Percentiles rank a stretch among this genome's conserved stretches.
Conservation (phyloP, 1,140 invertebrate genomes). For the Drosophila sproati region DNA sequence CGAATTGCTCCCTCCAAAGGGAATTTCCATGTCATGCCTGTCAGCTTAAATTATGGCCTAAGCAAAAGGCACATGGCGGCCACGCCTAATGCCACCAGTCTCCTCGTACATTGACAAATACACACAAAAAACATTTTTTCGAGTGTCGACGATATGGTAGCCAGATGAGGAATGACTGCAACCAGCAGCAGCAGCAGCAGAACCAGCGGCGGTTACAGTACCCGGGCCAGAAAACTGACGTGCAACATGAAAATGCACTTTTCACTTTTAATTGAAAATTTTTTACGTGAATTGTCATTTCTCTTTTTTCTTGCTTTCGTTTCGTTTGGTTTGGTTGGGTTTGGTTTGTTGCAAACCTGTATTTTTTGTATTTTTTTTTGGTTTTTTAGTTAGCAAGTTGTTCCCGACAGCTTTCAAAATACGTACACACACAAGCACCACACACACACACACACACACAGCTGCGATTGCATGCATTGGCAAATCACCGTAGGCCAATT, state of each 20-base stretch:
- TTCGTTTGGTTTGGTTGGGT: conserved; percentile 28
- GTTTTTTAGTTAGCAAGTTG: conserved; percentile 50
- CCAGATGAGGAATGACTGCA: conserved; percentile 12
- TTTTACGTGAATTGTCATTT: conserved; percentile 75
- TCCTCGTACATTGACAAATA: conserved; percentile 26
- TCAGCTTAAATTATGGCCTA: conserved; percentile 81
- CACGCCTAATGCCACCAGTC: conserved; percentile 11
- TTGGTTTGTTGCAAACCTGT: conserved; percentile 36
- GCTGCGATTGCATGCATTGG: neutral
- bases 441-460: neutral
- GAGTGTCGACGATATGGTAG: conserved; percentile 44
- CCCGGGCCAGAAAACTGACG: conserved; percentile 57
- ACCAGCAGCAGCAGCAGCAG: neutral
- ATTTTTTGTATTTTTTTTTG: conserved; percentile 11
- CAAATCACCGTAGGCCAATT: no score
- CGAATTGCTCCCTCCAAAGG: conserved; percentile 62
- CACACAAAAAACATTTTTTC: conserved; percentile 41
- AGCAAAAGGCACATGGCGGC: conserved; percentile 42
- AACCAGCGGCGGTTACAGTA: conserved; percentile 26
- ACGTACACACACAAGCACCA: conserved; percentile 6
- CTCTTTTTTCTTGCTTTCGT: conserved; percentile 39
- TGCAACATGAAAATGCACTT: conserved; percentile 83
- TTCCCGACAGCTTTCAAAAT: conserved; percentile 36
- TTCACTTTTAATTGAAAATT: conserved; percentile 81
- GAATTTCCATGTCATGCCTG: conserved; percentile 79